Conservation (phyloP, 2,888 invertebrate genomes). For the Nomada ferruginata region DNA sequence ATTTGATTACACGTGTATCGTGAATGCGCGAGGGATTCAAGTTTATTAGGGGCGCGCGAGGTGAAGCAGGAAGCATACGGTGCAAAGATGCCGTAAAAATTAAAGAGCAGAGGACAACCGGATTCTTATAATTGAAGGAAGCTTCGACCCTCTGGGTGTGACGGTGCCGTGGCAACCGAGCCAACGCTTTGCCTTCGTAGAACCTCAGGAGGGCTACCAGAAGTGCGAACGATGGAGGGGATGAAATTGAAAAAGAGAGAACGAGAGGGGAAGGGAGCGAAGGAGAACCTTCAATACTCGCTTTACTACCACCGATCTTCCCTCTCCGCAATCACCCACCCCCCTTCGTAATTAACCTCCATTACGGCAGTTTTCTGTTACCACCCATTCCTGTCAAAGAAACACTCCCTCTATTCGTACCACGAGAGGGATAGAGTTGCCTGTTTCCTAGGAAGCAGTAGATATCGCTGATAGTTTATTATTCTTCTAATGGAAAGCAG, state of each 20-base stretch:
- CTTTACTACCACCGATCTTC: slow-evolving; percentile 55
- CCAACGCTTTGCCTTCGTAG: slow-evolving; percentile 50
- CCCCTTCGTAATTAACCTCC: slow-evolving; percentile 76
- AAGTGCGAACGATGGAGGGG: slow-evolving; percentile 36
- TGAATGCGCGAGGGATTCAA: not conserved
- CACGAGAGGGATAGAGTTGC: slow-evolving; percentile 58
- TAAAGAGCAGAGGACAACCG: slow-evolving; percentile 63
- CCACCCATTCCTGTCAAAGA: slow-evolving; percentile 37
- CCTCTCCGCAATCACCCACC: slow-evolving; percentile 62
- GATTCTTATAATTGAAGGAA: slow-evolving; percentile 76
- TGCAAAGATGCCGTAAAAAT: slow-evolving; percentile 53
- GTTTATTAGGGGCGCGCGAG: not conserved
- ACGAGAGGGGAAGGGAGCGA: slow-evolving; percentile 22
- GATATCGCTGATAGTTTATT: slow-evolving; percentile 70
- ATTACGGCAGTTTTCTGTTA: slow-evolving; percentile 74
- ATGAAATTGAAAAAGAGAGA: slow-evolving; percentile 31
- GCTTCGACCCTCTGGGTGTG: slow-evolving; percentile 68
- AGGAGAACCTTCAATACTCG: slow-evolving; percentile 55
- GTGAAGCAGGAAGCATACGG: not conserved
- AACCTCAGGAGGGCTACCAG: slow-evolving; percentile 49
- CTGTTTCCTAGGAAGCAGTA: slow-evolving; percentile 63
- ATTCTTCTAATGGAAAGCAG: slow-evolving; percentile 68
- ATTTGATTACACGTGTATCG: no score
- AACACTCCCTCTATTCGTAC: not conserved
- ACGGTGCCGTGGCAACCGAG: slow-evolving; percentile 71